Conservation (phyloP, 2,113 vertebrate species). For the Cavia aperea region DNA sequence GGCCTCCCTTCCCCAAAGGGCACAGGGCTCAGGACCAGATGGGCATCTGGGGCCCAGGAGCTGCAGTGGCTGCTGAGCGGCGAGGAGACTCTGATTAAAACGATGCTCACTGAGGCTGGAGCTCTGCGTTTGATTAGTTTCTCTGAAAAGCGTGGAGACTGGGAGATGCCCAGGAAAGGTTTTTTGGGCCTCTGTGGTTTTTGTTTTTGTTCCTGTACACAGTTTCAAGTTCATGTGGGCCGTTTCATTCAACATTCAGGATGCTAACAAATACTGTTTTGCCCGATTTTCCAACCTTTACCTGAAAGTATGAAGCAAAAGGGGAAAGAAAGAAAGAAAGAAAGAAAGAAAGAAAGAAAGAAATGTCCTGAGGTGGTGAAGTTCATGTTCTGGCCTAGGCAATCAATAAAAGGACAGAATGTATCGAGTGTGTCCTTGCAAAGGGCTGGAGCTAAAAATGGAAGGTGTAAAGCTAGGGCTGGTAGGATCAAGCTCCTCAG, state of each 20-base stretch:
- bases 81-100: not conserved
- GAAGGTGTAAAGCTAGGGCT: not conserved
- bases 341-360: not conserved
- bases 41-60: not conserved
- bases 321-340: too few species aligned
- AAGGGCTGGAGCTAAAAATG: too few species aligned
- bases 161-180: not conserved
- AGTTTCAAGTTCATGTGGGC: not conserved
- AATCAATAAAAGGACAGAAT: not conserved
- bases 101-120: not conserved
- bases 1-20: conserved; percentile 12
- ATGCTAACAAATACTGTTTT: not conserved
- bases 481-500: not conserved
- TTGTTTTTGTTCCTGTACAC: not conserved
- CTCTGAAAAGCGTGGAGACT: not conserved
- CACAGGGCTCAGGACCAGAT: not conserved
- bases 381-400: not conserved
- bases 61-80: not conserved
- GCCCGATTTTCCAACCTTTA: not conserved
- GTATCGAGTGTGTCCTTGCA: not conserved
- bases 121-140: not conserved
- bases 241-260: not conserved
- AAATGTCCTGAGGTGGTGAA: not conserved
- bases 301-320: not conserved
- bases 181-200: not conserved